phyloP scores from a whole-genome alignment of 1,140 invertebrate genomes.

The Drosophila lacertosa region DNA sequence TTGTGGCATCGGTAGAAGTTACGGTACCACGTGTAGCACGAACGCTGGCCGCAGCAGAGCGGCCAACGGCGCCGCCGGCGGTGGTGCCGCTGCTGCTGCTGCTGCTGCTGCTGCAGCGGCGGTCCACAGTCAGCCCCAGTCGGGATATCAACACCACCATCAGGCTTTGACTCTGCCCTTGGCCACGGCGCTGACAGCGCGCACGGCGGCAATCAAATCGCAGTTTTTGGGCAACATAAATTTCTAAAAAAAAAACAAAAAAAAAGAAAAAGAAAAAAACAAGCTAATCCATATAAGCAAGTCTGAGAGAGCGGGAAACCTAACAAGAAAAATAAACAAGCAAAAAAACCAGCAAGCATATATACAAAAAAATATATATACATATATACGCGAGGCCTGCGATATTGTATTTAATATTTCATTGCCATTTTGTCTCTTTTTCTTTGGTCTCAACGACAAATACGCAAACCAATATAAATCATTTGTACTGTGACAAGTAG shows the following conservation, averaged over 20 bases:
- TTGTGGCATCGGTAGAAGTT: slow-evolving; percentile 84
- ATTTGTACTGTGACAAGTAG: slow-evolving; percentile 73
- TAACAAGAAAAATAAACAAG: background rate
- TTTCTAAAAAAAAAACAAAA: slow-evolving; percentile 67
- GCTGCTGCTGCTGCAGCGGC: slow-evolving; percentile 43
- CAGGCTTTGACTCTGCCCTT: slow-evolving; percentile 76
- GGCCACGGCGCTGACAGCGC: slow-evolving; percentile 78
- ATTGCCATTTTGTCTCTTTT: slow-evolving; percentile 43
- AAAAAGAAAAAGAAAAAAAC: slow-evolving; percentile 17
- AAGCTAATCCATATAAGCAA: slow-evolving; percentile 31
- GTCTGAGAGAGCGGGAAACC: slow-evolving; percentile 29
- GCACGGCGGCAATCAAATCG: slow-evolving; percentile 82
- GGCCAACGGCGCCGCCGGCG: slow-evolving; percentile 32
- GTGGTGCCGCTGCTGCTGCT: slow-evolving; percentile 48
- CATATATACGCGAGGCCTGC: slow-evolving; percentile 30
- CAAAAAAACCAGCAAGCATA: slow-evolving; percentile 4
- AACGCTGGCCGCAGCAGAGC: slow-evolving; percentile 71
- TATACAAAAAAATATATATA: too few relatives aligned
- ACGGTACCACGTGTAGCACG: slow-evolving; percentile 81
- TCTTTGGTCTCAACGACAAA: slow-evolving; percentile 40
- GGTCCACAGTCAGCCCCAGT: slow-evolving; percentile 61
- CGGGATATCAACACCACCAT: slow-evolving; percentile 79
- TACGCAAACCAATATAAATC: slow-evolving; percentile 53
- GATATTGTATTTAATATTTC: slow-evolving; percentile 49
- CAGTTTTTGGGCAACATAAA: slow-evolving; percentile 84